phyloP scores from a whole-genome alignment of 2,888 invertebrate species.

The Hartigia nigra region DNA sequence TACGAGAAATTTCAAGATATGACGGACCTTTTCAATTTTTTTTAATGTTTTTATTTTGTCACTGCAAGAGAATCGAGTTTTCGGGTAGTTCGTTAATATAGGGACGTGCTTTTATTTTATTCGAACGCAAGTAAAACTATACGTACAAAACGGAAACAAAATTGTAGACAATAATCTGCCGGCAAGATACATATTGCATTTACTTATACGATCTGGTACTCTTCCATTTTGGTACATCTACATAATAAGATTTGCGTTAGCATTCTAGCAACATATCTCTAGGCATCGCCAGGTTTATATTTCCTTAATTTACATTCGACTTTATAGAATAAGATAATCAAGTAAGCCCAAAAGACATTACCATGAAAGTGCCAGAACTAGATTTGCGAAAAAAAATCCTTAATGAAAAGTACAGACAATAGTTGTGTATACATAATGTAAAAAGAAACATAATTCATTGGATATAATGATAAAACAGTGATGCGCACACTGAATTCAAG shows the following conservation, averaged over 20 bases:
- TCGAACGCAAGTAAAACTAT: constrained; percentile 17
- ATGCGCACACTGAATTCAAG: neutral
- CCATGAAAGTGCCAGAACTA: constrained; percentile 30
- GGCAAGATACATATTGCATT: constrained; percentile 19
- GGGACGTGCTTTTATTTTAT: constrained; percentile 11
- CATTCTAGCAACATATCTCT: constrained; percentile 34
- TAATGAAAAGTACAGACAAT: neutral
- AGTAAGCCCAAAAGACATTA: constrained; percentile 33
- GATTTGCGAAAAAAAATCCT: neutral
- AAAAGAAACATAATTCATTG: neutral
- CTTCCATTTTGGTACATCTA: constrained; percentile 10
- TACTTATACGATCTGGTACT: constrained; percentile 5
- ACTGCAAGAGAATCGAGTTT: constrained; percentile 27
- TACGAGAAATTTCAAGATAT: constrained; percentile 10
- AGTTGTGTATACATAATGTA: neutral
- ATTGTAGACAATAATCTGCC: constrained; percentile 4
- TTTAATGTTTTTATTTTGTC: constrained; percentile 25
- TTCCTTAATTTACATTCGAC: constrained; percentile 44
- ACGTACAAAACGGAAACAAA: constrained; percentile 13
- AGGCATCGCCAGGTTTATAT: constrained; percentile 32
- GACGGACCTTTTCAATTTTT: constrained; percentile 3
- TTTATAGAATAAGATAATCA: constrained; percentile 35
- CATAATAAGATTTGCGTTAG: constrained; percentile 19
- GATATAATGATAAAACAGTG: neutral
- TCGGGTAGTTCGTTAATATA: constrained; percentile 1